phyloP scores from a whole-genome alignment of 1,140 invertebrate species.

The Drosophila triauraria region DNA sequence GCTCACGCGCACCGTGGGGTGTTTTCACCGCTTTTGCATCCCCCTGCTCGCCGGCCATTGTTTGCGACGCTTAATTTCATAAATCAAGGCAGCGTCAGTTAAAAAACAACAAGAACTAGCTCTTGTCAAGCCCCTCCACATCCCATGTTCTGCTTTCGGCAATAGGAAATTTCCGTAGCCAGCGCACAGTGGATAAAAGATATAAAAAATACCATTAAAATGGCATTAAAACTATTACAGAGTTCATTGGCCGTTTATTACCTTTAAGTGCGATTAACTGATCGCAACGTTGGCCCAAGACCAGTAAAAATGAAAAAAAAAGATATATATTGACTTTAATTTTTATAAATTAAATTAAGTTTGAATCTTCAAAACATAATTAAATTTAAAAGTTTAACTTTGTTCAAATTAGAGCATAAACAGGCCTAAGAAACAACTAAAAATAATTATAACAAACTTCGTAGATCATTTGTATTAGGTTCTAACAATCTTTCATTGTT shows the following conservation, averaged over 20 bases:
- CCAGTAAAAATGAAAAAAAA: too few species aligned
- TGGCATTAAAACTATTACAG: not conserved
- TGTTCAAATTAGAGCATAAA: too few species aligned
- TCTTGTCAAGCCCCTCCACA: conserved; percentile 7
- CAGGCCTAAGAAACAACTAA: not conserved
- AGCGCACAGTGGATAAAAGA: conserved; percentile 33
- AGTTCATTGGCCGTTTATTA: not conserved
- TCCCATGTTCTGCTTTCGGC: conserved; percentile 34
- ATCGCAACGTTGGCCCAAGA: not conserved
- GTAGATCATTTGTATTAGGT: too few species aligned
- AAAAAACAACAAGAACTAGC: conserved; percentile 55
- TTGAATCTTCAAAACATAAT: too few species aligned
- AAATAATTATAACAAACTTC: not conserved
- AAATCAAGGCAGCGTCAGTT: conserved; percentile 58
- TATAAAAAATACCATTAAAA: not conserved
- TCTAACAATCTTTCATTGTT: too few species aligned
- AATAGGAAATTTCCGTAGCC: conserved; percentile 73
- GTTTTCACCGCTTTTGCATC: conserved; percentile 24
- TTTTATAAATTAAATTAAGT: too few species aligned
- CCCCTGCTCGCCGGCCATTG: conserved; percentile 8
- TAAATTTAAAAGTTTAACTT: too few species aligned
- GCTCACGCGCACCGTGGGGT: conserved; percentile 49
- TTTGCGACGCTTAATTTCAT: conserved; percentile 43
- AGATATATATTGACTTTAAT: too few species aligned
- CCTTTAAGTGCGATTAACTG: not conserved